These are phyloP conservation scores for Pseudorectes ferrugineus DNA, from an alignment of 2,113 vertebrate genomes.

Conservation along the genomic window DNA sequence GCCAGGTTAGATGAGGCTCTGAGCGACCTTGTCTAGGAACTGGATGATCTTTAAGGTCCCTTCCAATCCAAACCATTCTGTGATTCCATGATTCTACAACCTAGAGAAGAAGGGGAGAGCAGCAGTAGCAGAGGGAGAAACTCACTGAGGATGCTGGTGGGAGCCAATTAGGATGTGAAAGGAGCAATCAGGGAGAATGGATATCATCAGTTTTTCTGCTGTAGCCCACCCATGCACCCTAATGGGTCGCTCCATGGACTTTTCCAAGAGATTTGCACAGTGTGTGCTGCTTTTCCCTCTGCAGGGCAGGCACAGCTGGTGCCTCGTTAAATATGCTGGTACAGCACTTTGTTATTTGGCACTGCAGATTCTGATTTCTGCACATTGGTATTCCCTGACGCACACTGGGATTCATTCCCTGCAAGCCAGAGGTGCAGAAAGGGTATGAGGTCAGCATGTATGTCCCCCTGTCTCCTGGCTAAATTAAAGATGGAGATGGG, in stretches of 20 bases:
- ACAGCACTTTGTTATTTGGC: not conserved
- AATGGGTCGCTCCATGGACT: accelerated
- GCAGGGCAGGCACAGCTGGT: not conserved
- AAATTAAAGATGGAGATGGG: not conserved
- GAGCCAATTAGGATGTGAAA: not conserved
- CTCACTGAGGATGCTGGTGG: not conserved
- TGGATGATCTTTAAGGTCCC: not conserved
- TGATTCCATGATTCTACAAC: not conserved
- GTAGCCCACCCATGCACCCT: not conserved
- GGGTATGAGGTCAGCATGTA: not conserved
- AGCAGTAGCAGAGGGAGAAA: not conserved
- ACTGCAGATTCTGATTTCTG: not conserved
- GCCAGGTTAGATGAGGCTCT: not conserved
- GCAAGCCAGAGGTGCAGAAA: not conserved
- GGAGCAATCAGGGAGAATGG: not conserved
- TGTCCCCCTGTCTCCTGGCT: not conserved
- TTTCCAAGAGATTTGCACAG: not conserved
- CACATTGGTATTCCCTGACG: not conserved
- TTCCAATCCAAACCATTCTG: not conserved
- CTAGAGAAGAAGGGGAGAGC: not conserved
- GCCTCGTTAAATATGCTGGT: not conserved
- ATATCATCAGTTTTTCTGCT: not conserved
- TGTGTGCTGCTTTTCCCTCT: not conserved
- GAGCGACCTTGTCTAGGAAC: not conserved
- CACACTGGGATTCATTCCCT: not conserved